phyloP scores from a whole-genome alignment of 1,140 invertebrate genomes.

The Hyphantria cunea region DNA sequence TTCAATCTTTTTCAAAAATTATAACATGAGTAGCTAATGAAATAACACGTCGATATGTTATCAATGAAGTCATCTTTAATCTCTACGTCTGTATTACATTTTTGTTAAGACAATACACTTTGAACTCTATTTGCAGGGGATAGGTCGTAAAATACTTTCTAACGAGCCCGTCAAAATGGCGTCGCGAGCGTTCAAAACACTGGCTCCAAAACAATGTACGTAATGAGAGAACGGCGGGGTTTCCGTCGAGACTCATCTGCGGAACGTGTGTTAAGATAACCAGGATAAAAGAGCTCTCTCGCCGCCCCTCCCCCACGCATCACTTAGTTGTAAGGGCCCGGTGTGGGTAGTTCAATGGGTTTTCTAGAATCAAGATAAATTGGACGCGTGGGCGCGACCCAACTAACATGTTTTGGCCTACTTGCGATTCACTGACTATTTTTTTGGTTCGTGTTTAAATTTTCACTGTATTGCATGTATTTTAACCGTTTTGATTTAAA shows the following conservation, averaged over 20 bases:
- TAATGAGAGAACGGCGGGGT: conserved; percentile 46
- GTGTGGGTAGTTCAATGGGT: conserved; percentile 47
- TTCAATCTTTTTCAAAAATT: conserved; percentile 17
- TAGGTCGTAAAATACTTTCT: conserved; percentile 12
- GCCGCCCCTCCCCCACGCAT: conserved; percentile 6
- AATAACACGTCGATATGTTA: conserved; percentile 23
- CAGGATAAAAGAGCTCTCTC: conserved; percentile 27
- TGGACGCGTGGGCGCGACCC: conserved; percentile 38
- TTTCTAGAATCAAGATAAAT: conserved; percentile 31
- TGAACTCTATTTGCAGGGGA: conserved; percentile 9
- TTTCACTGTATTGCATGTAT: conserved; percentile 33
- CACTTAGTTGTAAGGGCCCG: conserved; percentile 25
- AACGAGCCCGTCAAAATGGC: conserved; percentile 25
- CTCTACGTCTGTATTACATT: conserved; percentile 23
- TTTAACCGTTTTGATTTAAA: conserved; percentile 22
- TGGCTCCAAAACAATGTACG: conserved; percentile 38
- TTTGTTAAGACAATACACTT: conserved; percentile 4
- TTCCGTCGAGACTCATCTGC: conserved; percentile 40
- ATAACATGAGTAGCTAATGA: conserved; percentile 23
- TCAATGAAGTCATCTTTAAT: conserved; percentile 24
- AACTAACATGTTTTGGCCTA: conserved; percentile 46
- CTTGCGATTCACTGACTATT: conserved; percentile 53
- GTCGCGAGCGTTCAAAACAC: conserved; percentile 36
- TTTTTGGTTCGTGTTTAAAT: conserved; percentile 27
- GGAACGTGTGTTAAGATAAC: conserved; percentile 34